Percentiles rank a stretch among this genome's conserved stretches.
These are phyloP conservation scores for Nasonia oneida DNA, from an alignment of 2,888 invertebrate genomes.

Conservation along the genomic window DNA sequence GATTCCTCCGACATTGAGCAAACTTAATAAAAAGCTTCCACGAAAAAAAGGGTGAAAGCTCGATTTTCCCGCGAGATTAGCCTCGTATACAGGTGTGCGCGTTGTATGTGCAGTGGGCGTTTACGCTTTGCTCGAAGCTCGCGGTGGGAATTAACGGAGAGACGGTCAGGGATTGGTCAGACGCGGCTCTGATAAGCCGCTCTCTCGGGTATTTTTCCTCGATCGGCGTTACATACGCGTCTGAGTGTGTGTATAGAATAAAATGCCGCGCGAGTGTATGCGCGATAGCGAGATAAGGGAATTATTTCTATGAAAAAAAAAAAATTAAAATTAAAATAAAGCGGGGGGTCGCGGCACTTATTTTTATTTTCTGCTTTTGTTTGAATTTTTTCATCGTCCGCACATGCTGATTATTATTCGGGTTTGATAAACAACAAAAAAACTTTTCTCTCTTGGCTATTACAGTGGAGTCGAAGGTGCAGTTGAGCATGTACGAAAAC, in stretches of 20 bases:
- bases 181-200: constrained; percentile 60
- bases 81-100: background rate
- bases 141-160: background rate
- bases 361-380: too few species aligned
- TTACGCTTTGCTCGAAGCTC: background rate
- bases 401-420: too few species aligned
- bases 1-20: background rate
- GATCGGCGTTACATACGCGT: background rate
- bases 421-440: constrained; percentile 16
- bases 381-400: too few species aligned
- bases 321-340: too few species aligned
- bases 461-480: constrained; percentile 77
- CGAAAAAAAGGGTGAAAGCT: too few species aligned
- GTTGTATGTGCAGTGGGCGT: background rate
- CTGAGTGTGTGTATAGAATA: background rate
- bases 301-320: too few species aligned
- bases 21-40: background rate
- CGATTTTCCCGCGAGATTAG: background rate
- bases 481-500: constrained; percentile 74
- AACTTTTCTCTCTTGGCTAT: constrained; percentile 58
- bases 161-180: constrained; percentile 63
- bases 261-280: background rate
- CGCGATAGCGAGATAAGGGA: background rate
- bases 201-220: constrained; percentile 63
- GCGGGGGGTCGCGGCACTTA: too few species aligned